These are phyloP conservation scores for Crotalus horridus DNA, from an alignment of 2,113 vertebrate genomes.

Conservation along the genomic window DNA sequence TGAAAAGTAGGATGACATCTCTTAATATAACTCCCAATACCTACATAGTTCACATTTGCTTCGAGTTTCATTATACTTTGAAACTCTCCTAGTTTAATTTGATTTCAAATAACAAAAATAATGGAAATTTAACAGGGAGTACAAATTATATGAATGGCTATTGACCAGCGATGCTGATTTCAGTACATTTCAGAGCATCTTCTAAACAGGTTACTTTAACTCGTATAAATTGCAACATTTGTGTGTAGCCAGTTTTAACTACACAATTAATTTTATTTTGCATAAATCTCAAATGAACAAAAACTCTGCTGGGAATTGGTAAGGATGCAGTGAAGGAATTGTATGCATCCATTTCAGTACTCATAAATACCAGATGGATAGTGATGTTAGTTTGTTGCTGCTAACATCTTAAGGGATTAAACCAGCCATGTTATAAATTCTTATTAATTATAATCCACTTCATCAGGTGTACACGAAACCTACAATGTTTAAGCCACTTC, in stretches of 20 bases:
- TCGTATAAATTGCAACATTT: neutral
- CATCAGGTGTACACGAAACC: neutral
- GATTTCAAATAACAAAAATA: neutral
- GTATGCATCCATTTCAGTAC: neutral
- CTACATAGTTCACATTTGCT: conserved; percentile 2
- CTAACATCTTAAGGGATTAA: neutral
- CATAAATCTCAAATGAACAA: neutral
- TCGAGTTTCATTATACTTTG: neutral
- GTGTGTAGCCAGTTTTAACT: neutral
- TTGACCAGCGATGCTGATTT: neutral
- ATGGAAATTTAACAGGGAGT: neutral
- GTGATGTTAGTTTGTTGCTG: neutral
- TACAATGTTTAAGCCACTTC: neutral
- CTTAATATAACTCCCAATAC: conserved; percentile 16
- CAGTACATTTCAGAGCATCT: neutral
- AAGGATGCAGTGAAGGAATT: neutral
- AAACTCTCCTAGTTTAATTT: neutral
- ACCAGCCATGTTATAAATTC: neutral
- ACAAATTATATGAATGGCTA: neutral
- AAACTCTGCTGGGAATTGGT: neutral
- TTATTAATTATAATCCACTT: neutral
- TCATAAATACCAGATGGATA: neutral
- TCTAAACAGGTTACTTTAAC: neutral
- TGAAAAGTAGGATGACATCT: neutral
- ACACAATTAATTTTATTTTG: conserved; percentile 4